Conservation (phyloP, 64 coral and sea anemone species). For the Orbicella faveolata region DNA sequence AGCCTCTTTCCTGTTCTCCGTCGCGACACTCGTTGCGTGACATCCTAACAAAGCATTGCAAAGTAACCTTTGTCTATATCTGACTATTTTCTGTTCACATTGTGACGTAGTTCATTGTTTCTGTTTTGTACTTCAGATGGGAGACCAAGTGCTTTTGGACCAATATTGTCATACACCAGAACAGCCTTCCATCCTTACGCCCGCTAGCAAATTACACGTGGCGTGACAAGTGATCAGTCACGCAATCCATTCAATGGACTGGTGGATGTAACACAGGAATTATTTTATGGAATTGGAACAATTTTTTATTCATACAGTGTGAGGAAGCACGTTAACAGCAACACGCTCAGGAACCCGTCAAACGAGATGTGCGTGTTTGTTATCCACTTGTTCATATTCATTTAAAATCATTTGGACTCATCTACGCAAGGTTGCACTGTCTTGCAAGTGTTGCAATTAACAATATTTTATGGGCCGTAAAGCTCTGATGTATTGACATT, state of each 20-base stretch:
- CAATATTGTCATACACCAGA: conserved; percentile 44
- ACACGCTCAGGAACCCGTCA: neutral
- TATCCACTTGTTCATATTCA: neutral
- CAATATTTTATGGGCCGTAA: neutral
- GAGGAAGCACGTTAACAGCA: neutral
- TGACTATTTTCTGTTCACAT: neutral
- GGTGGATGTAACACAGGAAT: neutral
- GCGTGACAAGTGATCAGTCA: neutral
- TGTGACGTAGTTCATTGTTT: neutral
- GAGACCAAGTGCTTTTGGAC: conserved; percentile 25
- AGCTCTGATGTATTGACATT: neutral
- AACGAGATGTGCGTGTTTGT: neutral
- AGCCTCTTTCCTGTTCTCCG: too few species aligned
- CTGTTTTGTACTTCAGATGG: conserved; percentile 10
- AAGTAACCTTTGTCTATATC: too few species aligned
- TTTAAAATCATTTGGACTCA: neutral
- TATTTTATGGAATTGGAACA: neutral
- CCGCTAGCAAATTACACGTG: neutral
- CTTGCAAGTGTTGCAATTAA: neutral
- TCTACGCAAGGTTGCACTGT: neutral
- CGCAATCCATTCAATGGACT: conserved; percentile 3
- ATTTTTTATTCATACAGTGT: neutral
- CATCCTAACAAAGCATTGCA: neutral
- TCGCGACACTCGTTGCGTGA: neutral
- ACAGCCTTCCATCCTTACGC: conserved; percentile 38